Evolutionary conservation across 37 sponge, comb jelly and placozoan genomes (phyloP).

Genomic region (Geodia barretti): DNA sequence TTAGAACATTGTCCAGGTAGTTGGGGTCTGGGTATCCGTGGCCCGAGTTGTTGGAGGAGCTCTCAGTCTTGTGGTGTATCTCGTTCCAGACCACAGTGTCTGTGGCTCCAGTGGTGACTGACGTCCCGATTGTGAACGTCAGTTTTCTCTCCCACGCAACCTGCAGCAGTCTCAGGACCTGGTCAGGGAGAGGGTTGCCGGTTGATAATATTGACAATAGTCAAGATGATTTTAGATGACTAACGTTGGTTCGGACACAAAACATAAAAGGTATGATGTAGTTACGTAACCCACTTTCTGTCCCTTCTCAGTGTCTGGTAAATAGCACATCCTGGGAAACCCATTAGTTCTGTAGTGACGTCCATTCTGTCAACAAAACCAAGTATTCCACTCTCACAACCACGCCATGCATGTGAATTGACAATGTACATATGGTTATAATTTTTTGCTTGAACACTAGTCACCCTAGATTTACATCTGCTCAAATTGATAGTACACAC

Average conservation of each 20-base stretch:
- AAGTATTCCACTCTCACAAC: no score
- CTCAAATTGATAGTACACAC: no score
- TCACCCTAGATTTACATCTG: not conserved
- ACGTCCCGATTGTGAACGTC: conserved; percentile 96
- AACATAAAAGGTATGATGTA: no score
- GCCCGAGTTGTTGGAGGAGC: conserved; percentile 64
- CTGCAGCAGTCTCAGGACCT: conserved; percentile 79
- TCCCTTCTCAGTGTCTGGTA: conserved; percentile 90
- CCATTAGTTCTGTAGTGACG: conserved; percentile 64
- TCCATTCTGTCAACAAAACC: conserved; percentile 55
- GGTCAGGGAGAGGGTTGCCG: not conserved
- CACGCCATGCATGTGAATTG: not conserved
- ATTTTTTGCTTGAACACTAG: not conserved
- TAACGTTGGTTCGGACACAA: no score
- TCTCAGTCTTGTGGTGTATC: conserved; percentile 98
- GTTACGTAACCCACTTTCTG: conserved; percentile 66
- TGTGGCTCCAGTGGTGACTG: conserved; percentile 82
- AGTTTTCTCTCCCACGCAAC: conserved; percentile 91
- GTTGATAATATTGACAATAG: no score
- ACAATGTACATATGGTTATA: not conserved
- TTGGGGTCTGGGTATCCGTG: conserved; percentile 97
- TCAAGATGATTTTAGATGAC: no score
- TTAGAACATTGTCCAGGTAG: conserved; percentile 86
- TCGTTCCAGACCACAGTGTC: conserved; percentile 98
- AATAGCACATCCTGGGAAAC: conserved; percentile 90